Base-by-base conservation (phyloP, 1,140 invertebrate genomes). In the Brachionus manjavacas region DNA sequence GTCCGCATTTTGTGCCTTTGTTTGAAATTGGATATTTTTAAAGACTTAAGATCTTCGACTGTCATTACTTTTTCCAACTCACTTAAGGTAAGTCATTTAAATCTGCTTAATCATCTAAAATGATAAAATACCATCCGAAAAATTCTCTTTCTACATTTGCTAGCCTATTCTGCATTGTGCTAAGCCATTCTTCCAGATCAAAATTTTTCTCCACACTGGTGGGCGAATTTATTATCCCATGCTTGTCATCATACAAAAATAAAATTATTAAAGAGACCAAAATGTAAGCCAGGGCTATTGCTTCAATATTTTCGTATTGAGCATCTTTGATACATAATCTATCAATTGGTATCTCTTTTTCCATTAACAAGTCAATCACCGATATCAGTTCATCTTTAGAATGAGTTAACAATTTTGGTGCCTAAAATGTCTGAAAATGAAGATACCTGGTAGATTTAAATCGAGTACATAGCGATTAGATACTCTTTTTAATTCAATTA, bases 361-460 rank as follows among this genome's bases (percentile, higher is more conserved):
- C 52, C n/a, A 60, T 81, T 14, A 81, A 64, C 14, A 81, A 64
- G 14, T 81, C 28, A 39, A 81, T 31, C 7, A 81, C 35, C 12
- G 35, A 41, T 20, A 23, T 39, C 7, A 81, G 25, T 68, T 81
- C 28, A 60, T 41, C 79, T 81, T 81, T 35, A 64, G 39, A 35
- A 81, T n/a, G 12, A 20, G 9, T 41, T 28, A n/a, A 78, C 11
- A 49, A 14, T n/a, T n/a, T 74, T 14, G 28, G 9, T 41, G 8
- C 16, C 3, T n/a, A 39, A 74, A 31, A 16, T 46, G 70, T 28
- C 6, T n/a, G 11, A 55, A 43, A 78, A 46, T 20, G 25, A 49
- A 46, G 39, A 64, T 81, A 81, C 79, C 41, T 25, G 79, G 79
- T 81, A 81, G 25, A 64, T 81, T 81, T 12, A 81, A 31, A 81